Conservation (phyloP, 2,113 vertebrate genomes). For the Rostratula benghalensis region DNA sequence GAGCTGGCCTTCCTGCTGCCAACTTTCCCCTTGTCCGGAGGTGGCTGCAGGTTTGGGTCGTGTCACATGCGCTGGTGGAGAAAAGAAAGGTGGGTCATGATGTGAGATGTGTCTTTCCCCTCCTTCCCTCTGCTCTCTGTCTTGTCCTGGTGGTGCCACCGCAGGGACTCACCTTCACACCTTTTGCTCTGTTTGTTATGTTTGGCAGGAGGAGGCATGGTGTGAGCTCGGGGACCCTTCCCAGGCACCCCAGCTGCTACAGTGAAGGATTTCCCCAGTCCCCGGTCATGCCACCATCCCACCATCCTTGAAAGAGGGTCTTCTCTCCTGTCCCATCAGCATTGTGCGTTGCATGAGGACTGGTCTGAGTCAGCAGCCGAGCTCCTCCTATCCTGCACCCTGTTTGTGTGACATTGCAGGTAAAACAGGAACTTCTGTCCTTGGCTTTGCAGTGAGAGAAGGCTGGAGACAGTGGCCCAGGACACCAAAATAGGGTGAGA, state of each 20-base stretch:
- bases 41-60: background rate
- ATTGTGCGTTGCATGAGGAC: background rate
- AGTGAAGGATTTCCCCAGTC: rapidly evolving
- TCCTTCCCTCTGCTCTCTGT: background rate
- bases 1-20: background rate
- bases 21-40: background rate
- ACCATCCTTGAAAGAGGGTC: background rate
- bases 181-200: background rate
- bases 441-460: background rate
- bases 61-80: rapidly evolving
- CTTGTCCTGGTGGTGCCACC: background rate
- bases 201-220: background rate
- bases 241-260: too few species aligned
- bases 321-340: background rate
- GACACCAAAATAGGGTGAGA: background rate
- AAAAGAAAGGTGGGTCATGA: background rate
- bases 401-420: background rate
- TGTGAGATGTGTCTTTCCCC: background rate
- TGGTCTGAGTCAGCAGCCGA: rapidly evolving
- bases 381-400: rapidly evolving
- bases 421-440: background rate
- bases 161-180: rapidly evolving
- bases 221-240: background rate
- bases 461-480: background rate
- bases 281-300: rapidly evolving